phyloP scores from a whole-genome alignment of 92 coral and sea anemone species.

The Virgularia gustaviana region DNA sequence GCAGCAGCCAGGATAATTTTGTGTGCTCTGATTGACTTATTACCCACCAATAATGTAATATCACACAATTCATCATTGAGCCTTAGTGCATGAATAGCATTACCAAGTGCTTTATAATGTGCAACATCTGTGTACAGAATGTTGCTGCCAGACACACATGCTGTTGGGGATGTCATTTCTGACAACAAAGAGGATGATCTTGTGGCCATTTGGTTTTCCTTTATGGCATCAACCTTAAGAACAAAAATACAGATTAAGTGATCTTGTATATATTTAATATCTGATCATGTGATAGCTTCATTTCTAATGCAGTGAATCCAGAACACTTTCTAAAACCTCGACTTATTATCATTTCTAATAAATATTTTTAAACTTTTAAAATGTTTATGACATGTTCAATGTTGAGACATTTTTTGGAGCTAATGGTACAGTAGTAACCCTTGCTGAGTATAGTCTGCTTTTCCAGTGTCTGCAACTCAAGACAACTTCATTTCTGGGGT shows the following conservation, averaged over 20 bases:
- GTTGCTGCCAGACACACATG: not conserved
- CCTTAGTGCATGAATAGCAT: slow-evolving; percentile 61
- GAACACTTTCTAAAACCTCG: too few relatives aligned
- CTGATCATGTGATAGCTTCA: too few relatives aligned
- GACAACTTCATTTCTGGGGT: too few relatives aligned
- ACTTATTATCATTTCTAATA: too few relatives aligned
- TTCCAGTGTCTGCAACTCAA: too few relatives aligned
- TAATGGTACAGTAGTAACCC: too few relatives aligned
- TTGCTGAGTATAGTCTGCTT: too few relatives aligned
- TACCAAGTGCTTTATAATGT: slow-evolving; percentile 69
- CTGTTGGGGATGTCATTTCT: not conserved
- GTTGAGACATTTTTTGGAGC: too few relatives aligned
- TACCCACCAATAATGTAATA: slow-evolving; percentile 70
- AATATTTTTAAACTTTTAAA: too few relatives aligned
- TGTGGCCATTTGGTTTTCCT: not conserved
- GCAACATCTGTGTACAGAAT: slow-evolving; percentile 69
- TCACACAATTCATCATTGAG: slow-evolving; percentile 93
- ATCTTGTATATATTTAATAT: not conserved
- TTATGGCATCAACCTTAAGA: not conserved
- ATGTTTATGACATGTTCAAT: too few relatives aligned
- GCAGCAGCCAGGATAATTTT: slow-evolving; percentile 84
- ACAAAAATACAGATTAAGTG: not conserved
- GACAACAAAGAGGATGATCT: not conserved
- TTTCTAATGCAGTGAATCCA: too few relatives aligned
- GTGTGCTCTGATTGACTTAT: slow-evolving; percentile 63